Evolutionary conservation across 2,113 vertebrate species (phyloP).

Genomic region (Leptobrachium leishanense): DNA sequence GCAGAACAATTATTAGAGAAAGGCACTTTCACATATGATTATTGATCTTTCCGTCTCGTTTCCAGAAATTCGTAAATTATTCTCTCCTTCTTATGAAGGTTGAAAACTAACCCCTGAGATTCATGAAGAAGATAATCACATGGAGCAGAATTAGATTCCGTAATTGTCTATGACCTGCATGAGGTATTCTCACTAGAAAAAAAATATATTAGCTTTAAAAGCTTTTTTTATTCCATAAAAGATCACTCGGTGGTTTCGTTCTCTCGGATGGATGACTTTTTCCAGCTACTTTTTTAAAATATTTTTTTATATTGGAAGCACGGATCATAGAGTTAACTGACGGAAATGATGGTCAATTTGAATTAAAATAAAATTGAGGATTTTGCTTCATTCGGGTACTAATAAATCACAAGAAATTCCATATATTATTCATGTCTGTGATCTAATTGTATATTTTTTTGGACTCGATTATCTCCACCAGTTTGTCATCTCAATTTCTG

Average conservation of each 20-base stretch:
- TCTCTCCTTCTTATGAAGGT: constrained; percentile 36
- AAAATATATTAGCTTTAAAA: constrained; percentile 14
- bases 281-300: background rate
- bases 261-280: background rate
- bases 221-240: constrained; percentile 21
- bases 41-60: constrained; percentile 36
- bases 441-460: no score
- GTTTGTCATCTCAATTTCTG: constrained; percentile 9
- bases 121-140: constrained; percentile 23
- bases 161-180: constrained; percentile 41
- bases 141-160: constrained; percentile 30
- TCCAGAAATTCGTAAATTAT: constrained; percentile 27
- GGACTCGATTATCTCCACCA: constrained; percentile 4
- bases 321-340: no score
- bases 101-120: constrained; percentile 31
- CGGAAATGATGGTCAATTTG: no score
- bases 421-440: no score
- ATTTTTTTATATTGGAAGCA: no score
- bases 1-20: background rate
- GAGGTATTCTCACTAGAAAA: constrained; percentile 30
- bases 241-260: constrained; percentile 1
- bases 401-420: no score
- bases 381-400: no score
- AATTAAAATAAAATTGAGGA: no score
- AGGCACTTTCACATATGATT: background rate